These are phyloP conservation scores for Myotis yumanensis DNA, from an alignment of 2,113 vertebrate species.

Conservation along the genomic window DNA sequence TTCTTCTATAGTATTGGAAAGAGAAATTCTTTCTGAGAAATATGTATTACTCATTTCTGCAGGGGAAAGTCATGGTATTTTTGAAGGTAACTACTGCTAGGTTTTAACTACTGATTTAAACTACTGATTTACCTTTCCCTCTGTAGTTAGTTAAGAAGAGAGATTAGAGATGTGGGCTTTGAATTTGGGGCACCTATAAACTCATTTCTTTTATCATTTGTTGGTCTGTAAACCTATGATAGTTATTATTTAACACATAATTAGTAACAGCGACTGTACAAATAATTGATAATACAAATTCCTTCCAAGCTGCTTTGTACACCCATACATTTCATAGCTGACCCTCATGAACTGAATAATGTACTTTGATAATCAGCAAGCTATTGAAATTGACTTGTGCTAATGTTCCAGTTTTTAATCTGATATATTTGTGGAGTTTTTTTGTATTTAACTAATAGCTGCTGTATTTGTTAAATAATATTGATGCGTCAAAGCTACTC, in stretches of 20 bases:
- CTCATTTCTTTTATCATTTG: background rate
- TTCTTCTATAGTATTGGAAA: background rate
- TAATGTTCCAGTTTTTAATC: background rate
- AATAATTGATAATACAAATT: background rate
- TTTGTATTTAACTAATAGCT: background rate
- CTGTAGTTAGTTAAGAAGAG: background rate
- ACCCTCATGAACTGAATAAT: conserved; percentile 17
- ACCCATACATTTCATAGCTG: background rate
- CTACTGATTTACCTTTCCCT: background rate
- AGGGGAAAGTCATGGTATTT: background rate
- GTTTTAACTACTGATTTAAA: too few relatives aligned
- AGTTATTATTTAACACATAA: background rate
- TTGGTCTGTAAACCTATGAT: background rate
- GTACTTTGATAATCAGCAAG: background rate
- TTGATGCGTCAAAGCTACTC: background rate
- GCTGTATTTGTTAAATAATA: background rate
- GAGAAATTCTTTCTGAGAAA: conserved; percentile 23
- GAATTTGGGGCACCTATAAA: background rate
- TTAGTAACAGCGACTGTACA: background rate
- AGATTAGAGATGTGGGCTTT: background rate
- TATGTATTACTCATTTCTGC: background rate
- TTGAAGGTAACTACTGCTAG: background rate
- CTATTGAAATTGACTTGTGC: background rate
- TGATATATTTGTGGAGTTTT: background rate
- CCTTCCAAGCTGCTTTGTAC: background rate